Conservation (phyloP, 2,888 invertebrate genomes). For the Calliopum simillimum region DNA sequence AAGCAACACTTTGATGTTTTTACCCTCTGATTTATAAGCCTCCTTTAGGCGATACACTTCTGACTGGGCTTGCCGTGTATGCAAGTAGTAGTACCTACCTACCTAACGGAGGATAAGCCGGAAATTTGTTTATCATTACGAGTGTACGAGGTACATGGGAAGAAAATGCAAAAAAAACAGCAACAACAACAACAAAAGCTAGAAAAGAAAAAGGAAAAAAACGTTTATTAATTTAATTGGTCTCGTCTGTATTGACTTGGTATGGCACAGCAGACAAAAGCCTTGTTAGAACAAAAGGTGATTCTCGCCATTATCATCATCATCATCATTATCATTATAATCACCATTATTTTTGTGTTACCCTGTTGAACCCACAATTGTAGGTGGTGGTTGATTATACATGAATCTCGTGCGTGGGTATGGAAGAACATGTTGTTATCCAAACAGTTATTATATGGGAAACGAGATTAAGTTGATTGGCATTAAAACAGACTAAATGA, state of each 20-base stretch:
- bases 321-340: background rate
- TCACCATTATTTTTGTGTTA: background rate
- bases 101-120: too few species aligned
- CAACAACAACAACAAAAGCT: too few species aligned
- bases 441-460: too few species aligned
- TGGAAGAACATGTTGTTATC: background rate
- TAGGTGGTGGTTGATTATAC: background rate
- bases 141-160: background rate
- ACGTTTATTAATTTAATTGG: conserved; percentile 56
- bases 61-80: background rate
- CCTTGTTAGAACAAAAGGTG: conserved; percentile 43
- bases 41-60: background rate
- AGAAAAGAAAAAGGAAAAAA: background rate
- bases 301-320: background rate
- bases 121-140: conserved; percentile 32
- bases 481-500: too few species aligned
- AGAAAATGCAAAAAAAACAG: background rate
- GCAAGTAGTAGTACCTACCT: background rate
- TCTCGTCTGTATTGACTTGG: conserved; percentile 56
- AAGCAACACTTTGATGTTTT: conserved; percentile 23
- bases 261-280: conserved; percentile 15
- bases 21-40: background rate
- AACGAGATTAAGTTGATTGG: too few species aligned
- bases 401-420: background rate
- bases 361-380: background rate